phyloP scores from a whole-genome alignment of 1,140 invertebrate genomes.

The Aphelenchoides besseyi region DNA sequence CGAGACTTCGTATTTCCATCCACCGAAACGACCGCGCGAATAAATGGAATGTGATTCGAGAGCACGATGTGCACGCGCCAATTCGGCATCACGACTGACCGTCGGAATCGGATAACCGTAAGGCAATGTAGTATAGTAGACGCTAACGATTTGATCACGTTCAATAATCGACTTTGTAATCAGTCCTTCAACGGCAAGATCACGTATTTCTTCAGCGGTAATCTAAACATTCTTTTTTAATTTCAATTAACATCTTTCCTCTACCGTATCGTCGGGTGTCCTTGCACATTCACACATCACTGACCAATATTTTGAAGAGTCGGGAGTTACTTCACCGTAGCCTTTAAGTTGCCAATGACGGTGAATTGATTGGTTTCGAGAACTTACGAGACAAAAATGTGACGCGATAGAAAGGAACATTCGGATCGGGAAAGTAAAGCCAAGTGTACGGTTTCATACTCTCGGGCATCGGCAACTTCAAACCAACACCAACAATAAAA shows the following conservation, averaged over 20 bases:
- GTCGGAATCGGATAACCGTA: slow-evolving; percentile 41
- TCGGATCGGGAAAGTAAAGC: slow-evolving; percentile 61
- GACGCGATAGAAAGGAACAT: slow-evolving; percentile 62
- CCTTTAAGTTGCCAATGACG: background rate
- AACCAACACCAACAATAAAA: slow-evolving; percentile 59
- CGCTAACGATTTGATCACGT: slow-evolving; percentile 53
- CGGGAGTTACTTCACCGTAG: slow-evolving; percentile 57
- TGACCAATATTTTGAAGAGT: slow-evolving; percentile 61
- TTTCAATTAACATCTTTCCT: too few relatives aligned
- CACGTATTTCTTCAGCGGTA: slow-evolving; percentile 58
- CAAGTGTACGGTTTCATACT: slow-evolving; percentile 57
- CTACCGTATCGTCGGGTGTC: slow-evolving; percentile 48
- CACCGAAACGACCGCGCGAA: slow-evolving; percentile 60
- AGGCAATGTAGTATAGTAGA: slow-evolving; percentile 54
- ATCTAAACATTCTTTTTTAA: slow-evolving; percentile 40
- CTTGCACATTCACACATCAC: slow-evolving; percentile 62
- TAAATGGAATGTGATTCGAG: slow-evolving; percentile 57
- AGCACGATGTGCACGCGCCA: slow-evolving; percentile 55
- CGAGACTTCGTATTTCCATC: slow-evolving; percentile 62
- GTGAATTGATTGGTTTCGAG: background rate
- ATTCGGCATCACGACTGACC: slow-evolving; percentile 52
- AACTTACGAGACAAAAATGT: slow-evolving; percentile 57
- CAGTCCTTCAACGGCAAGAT: slow-evolving; percentile 56
- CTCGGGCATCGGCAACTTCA: slow-evolving; percentile 58
- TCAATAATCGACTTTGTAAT: slow-evolving; percentile 58